A percentile compares a stretch with the other conserved stretches of the same genome.
Conservation (phyloP, 30 jellyfish, hydroid and myxozoan genomes). For the Hydractinia symbiolongicarpus region DNA sequence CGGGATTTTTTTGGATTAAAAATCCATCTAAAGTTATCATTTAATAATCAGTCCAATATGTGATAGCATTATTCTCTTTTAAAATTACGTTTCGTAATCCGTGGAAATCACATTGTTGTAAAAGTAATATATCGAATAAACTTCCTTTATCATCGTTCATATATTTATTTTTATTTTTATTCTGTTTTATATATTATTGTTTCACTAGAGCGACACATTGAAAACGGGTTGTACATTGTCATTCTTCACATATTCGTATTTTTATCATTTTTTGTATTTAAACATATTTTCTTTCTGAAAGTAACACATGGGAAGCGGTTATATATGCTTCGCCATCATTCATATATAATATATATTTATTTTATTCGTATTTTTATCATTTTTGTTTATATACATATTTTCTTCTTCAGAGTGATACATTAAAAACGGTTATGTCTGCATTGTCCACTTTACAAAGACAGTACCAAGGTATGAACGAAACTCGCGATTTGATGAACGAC, state of each 20-base stretch:
- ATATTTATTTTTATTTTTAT: neutral
- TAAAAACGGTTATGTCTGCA: neutral
- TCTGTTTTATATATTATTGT: neutral
- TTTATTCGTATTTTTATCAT: neutral
- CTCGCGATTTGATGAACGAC: slow-evolving; percentile 3
- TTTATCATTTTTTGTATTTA: neutral
- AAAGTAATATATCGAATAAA: neutral
- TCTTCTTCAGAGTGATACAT: neutral
- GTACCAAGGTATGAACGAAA: slow-evolving; percentile 6
- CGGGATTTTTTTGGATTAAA: too few relatives aligned
- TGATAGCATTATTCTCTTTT: too few relatives aligned
- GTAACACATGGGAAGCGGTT: neutral
- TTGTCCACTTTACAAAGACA: neutral
- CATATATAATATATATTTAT: too few relatives aligned
- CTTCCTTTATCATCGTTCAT: too few relatives aligned
- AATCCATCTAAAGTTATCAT: too few relatives aligned
- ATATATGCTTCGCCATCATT: too few relatives aligned
- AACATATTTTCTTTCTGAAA: neutral
- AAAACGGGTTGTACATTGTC: neutral
- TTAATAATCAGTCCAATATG: too few relatives aligned
- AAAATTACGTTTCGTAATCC: too few relatives aligned
- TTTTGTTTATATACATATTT: neutral
- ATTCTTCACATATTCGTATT: neutral
- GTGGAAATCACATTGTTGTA: too few relatives aligned
- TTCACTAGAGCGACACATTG: neutral